Percentiles rank a stretch among this genome's conserved stretches.
These are phyloP conservation scores for Eurytoma adleriae DNA, from an alignment of 2,888 invertebrate species.

Conservation along the genomic window DNA sequence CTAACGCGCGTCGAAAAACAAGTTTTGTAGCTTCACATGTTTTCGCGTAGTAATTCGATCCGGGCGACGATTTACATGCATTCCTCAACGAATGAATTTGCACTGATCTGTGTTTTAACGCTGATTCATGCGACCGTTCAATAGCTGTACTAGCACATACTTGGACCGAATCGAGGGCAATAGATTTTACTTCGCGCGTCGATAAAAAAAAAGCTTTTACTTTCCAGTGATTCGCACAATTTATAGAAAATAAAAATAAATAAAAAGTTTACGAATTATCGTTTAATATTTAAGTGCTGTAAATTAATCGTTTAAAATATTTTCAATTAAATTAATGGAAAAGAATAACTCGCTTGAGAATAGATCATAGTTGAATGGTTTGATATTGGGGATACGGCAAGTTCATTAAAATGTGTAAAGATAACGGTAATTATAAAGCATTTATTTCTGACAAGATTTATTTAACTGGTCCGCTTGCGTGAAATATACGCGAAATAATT, in stretches of 20 bases:
- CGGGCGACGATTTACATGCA: slow-evolving; percentile 5
- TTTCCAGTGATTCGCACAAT: too few relatives aligned
- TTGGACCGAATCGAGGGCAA: background rate
- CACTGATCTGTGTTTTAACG: slow-evolving; percentile 33
- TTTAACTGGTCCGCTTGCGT: slow-evolving; percentile 15
- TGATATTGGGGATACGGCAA: background rate
- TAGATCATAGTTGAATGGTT: slow-evolving; percentile 10
- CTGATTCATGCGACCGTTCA: slow-evolving; percentile 26
- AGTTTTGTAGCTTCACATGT: background rate
- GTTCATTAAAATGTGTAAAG: slow-evolving; percentile 8
- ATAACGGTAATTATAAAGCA: slow-evolving; percentile 38
- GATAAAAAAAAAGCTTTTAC: background rate
- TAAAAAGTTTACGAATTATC: too few relatives aligned
- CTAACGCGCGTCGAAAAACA: background rate
- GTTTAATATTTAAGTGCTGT: too few relatives aligned
- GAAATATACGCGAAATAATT: slow-evolving; percentile 24
- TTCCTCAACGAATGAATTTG: slow-evolving; percentile 29
- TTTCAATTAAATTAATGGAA: too few relatives aligned
- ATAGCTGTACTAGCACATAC: background rate
- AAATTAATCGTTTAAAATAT: too few relatives aligned
- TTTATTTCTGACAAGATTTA: slow-evolving; percentile 36
- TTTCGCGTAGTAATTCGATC: slow-evolving; percentile 23
- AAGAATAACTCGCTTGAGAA: background rate
- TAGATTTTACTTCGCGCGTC: slow-evolving; percentile 26
- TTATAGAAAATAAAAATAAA: too few relatives aligned